Evolutionary conservation across 2,888 invertebrate genomes (phyloP).

Genomic region (Agrotis ipsilon): DNA sequence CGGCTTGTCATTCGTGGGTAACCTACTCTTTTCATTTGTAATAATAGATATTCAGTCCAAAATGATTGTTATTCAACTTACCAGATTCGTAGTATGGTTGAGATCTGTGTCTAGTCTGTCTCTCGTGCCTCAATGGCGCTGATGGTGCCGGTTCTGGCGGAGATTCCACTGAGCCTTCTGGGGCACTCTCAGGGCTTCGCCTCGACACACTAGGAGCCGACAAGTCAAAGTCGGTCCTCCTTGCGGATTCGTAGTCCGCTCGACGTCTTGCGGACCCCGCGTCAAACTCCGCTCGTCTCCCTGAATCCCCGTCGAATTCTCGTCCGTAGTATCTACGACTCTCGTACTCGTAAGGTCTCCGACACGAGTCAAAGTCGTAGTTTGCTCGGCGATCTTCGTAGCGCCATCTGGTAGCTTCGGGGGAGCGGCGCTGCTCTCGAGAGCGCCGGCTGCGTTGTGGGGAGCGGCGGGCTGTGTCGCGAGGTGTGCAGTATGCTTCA

Average conservation of each 20-base stretch:
- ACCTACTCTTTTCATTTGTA: slow-evolving; percentile 24
- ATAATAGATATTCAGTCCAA: neutral
- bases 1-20: slow-evolving; percentile 25
- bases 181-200: slow-evolving; percentile 87
- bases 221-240: slow-evolving; percentile 87
- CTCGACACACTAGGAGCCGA: slow-evolving; percentile 85
- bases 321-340: slow-evolving; percentile 77
- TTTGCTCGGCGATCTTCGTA: slow-evolving; percentile 86
- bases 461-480: slow-evolving; percentile 91
- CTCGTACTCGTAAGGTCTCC: slow-evolving; percentile 87
- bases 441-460: slow-evolving; percentile 87
- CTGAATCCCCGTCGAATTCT: slow-evolving; percentile 86
- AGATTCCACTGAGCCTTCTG: slow-evolving; percentile 86
- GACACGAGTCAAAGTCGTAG: slow-evolving; percentile 85
- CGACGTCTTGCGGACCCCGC: slow-evolving; percentile 85
- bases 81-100: slow-evolving; percentile 90
- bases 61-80: slow-evolving; percentile 65
- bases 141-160: slow-evolving; percentile 89
- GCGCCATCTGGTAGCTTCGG: slow-evolving; percentile 87
- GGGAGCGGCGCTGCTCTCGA: slow-evolving; percentile 85
- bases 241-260: slow-evolving; percentile 88
- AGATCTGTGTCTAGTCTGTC: slow-evolving; percentile 82
- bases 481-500: slow-evolving; percentile 94
- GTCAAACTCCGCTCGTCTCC: slow-evolving; percentile 84
- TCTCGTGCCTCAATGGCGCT: slow-evolving; percentile 84